These are phyloP conservation scores for Crotalus adamanteus DNA, from an alignment of 2,797 vertebrate genomes.

Conservation along the genomic window DNA sequence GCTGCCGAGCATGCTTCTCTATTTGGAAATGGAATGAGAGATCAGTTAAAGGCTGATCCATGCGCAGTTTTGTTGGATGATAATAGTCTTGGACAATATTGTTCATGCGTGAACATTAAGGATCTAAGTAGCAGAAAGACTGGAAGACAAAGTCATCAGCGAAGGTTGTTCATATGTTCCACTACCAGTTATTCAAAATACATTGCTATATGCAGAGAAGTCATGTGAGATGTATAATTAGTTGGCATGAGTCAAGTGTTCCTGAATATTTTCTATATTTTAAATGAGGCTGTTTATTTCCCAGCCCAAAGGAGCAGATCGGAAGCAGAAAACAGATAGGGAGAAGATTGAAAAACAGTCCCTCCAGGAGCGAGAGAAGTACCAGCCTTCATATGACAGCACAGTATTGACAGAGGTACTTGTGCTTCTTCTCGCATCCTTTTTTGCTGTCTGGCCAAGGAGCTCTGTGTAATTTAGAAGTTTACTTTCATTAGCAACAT, in stretches of 20 bases:
- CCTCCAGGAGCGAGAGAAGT: constrained; percentile 82
- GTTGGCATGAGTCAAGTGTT: not conserved
- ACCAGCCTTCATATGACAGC: constrained; percentile 80
- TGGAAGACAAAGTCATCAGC: not conserved
- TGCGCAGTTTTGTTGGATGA: not conserved
- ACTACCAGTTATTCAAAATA: not conserved
- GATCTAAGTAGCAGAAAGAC: not conserved
- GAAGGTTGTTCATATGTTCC: not conserved
- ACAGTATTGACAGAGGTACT: constrained; percentile 79
- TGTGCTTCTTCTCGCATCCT: too few species aligned
- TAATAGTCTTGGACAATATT: not conserved
- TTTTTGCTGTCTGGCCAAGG: not conserved
- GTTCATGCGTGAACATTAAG: not conserved
- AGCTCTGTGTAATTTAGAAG: not conserved
- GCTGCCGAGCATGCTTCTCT: not conserved
- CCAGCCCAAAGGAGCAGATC: constrained; percentile 84
- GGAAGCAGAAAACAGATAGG: constrained; percentile 84
- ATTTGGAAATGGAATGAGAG: not conserved
- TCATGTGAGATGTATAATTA: not conserved
- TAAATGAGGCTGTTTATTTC: not conserved
- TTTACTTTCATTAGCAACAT: not conserved
- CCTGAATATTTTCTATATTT: not conserved
- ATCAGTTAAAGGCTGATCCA: not conserved
- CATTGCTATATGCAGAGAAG: not conserved
- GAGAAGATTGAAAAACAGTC: constrained; percentile 86